These are phyloP conservation scores for Manacus vitellinus DNA, from an alignment of 2,113 vertebrate species.

Conservation along the genomic window DNA sequence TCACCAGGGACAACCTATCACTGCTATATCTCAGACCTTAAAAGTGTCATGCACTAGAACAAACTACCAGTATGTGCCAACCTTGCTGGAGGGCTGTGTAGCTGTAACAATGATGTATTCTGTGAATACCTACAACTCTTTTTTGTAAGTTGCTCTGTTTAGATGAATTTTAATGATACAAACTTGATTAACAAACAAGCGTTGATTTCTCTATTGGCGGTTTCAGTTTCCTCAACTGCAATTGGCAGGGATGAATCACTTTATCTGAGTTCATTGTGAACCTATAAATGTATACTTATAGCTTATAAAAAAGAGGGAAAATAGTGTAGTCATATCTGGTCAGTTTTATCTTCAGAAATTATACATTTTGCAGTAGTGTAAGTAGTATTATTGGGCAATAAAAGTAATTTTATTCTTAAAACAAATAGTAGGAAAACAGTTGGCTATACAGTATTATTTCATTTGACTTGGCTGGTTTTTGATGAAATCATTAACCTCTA, in stretches of 20 bases:
- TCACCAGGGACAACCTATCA: neutral
- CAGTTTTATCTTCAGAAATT: slow-evolving; percentile 29
- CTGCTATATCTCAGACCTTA: neutral
- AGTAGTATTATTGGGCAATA: slow-evolving; percentile 6
- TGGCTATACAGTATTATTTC: neutral
- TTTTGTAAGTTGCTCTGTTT: neutral
- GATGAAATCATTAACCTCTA: neutral
- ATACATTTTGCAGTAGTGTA: neutral
- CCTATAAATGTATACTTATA: neutral
- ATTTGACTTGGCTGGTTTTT: neutral
- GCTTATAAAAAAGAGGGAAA: slow-evolving; percentile 4
- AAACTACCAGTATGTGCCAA: neutral
- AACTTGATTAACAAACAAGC: neutral
- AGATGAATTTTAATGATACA: neutral
- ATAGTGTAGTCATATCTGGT: neutral
- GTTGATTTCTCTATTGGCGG: neutral
- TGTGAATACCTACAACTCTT: neutral
- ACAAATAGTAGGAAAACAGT: slow-evolving; percentile 22
- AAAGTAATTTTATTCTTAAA: slow-evolving; percentile 44
- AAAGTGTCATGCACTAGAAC: neutral
- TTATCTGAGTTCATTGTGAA: neutral
- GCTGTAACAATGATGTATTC: neutral
- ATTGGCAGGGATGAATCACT: neutral
- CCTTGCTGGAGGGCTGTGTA: neutral
- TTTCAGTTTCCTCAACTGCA: neutral